Evolutionary conservation across 2,113 vertebrate genomes (phyloP).

Genomic region (Saimiri boliviensis): DNA sequence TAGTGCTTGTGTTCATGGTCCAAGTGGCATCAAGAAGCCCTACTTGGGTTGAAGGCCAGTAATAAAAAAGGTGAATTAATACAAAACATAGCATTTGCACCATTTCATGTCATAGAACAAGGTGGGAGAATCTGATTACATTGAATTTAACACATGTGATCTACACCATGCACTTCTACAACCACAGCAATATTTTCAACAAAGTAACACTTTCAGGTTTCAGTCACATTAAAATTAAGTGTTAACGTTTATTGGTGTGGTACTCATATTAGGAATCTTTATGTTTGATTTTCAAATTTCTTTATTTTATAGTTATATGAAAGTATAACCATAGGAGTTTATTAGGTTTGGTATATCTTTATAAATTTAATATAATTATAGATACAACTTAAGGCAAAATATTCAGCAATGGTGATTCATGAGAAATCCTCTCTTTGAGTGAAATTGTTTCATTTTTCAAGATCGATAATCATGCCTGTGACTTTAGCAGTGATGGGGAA

Average conservation of each 20-base stretch:
- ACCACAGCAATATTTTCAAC: background rate
- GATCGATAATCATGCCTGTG: background rate
- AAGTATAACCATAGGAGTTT: background rate
- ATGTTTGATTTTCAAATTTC: background rate
- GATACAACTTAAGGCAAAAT: constrained; percentile 1
- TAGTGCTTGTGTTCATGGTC: background rate
- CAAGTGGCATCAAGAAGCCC: background rate
- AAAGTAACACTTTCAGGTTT: background rate
- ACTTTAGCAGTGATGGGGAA: background rate
- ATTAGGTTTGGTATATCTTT: background rate
- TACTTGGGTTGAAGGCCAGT: background rate
- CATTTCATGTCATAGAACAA: background rate
- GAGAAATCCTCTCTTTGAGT: background rate
- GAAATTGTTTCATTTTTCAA: background rate
- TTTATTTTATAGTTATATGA: background rate
- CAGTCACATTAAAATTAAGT: background rate
- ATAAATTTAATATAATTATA: background rate
- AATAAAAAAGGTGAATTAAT: background rate
- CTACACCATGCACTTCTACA: background rate
- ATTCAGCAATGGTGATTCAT: background rate
- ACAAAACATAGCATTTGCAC: background rate
- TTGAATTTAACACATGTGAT: background rate
- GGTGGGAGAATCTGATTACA: background rate
- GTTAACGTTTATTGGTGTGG: background rate
- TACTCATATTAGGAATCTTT: background rate